These are phyloP conservation scores for Ascaphus truei DNA, from an alignment of 2,113 vertebrate genomes.

Conservation along the genomic window DNA sequence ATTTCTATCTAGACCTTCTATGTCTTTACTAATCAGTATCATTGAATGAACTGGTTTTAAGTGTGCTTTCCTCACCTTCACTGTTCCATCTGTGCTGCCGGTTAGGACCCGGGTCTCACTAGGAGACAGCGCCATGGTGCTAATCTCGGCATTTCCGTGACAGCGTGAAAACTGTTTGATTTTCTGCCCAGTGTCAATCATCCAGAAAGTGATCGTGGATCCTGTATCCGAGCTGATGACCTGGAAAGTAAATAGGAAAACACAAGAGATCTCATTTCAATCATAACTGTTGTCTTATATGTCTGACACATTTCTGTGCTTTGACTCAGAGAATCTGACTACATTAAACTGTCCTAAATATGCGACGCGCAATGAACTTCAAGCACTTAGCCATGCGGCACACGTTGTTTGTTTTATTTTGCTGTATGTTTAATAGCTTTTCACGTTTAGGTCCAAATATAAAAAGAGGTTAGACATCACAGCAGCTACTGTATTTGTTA, in stretches of 20 bases:
- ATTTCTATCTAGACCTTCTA: too few relatives aligned
- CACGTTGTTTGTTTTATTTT: too few relatives aligned
- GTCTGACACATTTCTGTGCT: not conserved
- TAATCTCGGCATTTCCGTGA: constrained; percentile 73
- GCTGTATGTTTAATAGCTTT: too few relatives aligned
- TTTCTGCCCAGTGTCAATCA: constrained; percentile 76
- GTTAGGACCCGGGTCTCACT: constrained; percentile 69
- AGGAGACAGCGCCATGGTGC: constrained; percentile 63
- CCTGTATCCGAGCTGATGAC: constrained; percentile 69
- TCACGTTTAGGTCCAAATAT: too few relatives aligned
- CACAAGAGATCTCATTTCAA: too few relatives aligned
- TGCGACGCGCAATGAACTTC: too few relatives aligned
- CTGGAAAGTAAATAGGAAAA: constrained; percentile 48
- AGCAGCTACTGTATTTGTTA: too few relatives aligned
- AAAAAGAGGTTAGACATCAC: too few relatives aligned
- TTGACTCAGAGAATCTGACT: constrained; percentile 27
- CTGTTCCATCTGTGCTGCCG: constrained; percentile 57
- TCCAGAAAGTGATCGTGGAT: constrained; percentile 73
- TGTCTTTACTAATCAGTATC: too few relatives aligned
- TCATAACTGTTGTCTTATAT: constrained; percentile 1
- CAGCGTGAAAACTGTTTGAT: constrained; percentile 72
- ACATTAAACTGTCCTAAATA: not conserved
- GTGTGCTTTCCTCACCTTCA: constrained; percentile 54
- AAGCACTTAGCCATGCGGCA: too few relatives aligned
- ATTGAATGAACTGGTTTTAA: too few relatives aligned